A percentile compares a stretch with the other conserved stretches of the same genome.
Conservation (phyloP, 2,888 invertebrate genomes). For the Drosophila prolongata region DNA sequence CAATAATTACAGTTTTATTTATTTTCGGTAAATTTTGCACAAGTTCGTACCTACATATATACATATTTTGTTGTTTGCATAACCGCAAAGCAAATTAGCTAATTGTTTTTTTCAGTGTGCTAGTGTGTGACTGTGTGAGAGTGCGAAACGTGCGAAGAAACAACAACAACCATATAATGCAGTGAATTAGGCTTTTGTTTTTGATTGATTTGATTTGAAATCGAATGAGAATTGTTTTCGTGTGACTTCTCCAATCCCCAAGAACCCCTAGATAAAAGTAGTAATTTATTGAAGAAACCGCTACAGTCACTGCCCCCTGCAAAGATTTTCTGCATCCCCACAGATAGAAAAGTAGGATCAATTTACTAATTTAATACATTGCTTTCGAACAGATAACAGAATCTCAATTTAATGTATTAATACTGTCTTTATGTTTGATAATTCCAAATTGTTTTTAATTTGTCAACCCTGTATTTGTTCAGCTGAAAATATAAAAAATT, state of each 20-base stretch:
- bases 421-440: too few species aligned
- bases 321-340: slow-evolving; percentile 13
- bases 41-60: slow-evolving; percentile 4
- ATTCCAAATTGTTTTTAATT: too few species aligned
- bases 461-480: too few species aligned
- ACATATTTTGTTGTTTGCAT: slow-evolving; percentile 56
- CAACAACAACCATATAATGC: slow-evolving; percentile 18
- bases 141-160: slow-evolving; percentile 52
- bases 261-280: slow-evolving; percentile 2
- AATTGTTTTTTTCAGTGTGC: slow-evolving; percentile 17
- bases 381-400: too few species aligned
- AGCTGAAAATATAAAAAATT: too few species aligned
- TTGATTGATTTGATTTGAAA: slow-evolving; percentile 57
- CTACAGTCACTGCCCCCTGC: slow-evolving; percentile 20
- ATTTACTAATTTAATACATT: too few species aligned
- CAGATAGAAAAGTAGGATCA: not conserved
- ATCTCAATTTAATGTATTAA: too few species aligned
- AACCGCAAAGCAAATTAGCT: slow-evolving; percentile 50
- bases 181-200: slow-evolving; percentile 41
- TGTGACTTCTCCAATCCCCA: slow-evolving; percentile 30
- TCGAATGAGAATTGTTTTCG: slow-evolving; percentile 32
- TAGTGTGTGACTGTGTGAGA: slow-evolving; percentile 30
- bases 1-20: slow-evolving; percentile 56
- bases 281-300: slow-evolving; percentile 7
- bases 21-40: slow-evolving; percentile 61